Conservation (phyloP, 1,140 invertebrate species). For the Anthonomus grandis region DNA sequence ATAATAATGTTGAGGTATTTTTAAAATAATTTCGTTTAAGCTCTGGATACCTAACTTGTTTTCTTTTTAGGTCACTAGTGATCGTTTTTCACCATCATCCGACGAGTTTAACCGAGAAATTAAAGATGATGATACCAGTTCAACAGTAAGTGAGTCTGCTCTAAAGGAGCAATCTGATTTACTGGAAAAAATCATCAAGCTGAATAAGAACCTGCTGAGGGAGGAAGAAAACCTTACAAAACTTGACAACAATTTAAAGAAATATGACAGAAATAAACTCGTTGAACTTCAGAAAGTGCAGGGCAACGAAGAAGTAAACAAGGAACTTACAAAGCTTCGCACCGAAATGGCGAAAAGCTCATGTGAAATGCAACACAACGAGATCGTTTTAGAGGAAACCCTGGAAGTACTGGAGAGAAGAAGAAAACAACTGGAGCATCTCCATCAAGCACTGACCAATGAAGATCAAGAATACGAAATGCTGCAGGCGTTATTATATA, state of each 20-base stretch:
- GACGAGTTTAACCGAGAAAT: constrained; percentile 54
- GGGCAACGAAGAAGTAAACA: constrained; percentile 54
- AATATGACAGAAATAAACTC: constrained; percentile 58
- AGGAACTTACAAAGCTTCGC: constrained; percentile 52
- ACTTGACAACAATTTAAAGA: constrained; percentile 62
- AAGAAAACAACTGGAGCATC: constrained; percentile 58
- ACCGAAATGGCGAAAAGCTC: constrained; percentile 57
- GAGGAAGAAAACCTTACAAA: constrained; percentile 67
- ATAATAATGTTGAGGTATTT: constrained; percentile 38
- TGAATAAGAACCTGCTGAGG: constrained; percentile 67
- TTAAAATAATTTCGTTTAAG: not conserved
- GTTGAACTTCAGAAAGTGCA: constrained; percentile 26
- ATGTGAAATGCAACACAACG: constrained; percentile 62
- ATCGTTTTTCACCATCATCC: constrained; percentile 54
- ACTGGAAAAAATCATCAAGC: constrained; percentile 65
- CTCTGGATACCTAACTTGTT: constrained; percentile 36
- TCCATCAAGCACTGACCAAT: constrained; percentile 62
- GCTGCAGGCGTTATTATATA: constrained; percentile 46
- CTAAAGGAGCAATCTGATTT: constrained; percentile 60
- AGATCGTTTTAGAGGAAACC: constrained; percentile 59
- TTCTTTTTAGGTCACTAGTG: constrained; percentile 52
- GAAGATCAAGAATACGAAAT: constrained; percentile 57
- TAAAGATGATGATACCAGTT: constrained; percentile 49
- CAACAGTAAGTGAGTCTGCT: constrained; percentile 41
- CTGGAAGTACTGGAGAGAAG: constrained; percentile 62